Evolutionary conservation across 2,797 vertebrate species (phyloP), one percentile per base, ranked within the genome.

Genomic region (Lacerta viridis): DNA sequence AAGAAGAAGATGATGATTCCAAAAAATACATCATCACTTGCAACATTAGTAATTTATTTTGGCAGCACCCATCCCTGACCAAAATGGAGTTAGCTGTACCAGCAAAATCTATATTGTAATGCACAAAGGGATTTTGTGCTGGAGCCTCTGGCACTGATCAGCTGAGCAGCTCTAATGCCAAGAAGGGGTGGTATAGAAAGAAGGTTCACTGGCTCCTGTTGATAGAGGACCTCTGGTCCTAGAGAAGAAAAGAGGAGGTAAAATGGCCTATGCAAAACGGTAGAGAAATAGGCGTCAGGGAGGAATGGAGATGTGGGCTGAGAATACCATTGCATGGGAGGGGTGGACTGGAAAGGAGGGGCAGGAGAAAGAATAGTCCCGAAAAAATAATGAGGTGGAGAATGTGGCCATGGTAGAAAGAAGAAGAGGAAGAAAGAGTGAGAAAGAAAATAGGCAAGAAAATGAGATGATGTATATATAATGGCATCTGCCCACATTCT

Each of bases 1-100:
- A 88, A 91, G 87, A 50, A 10, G 39, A 55, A 87, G 75, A 81
- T 46, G 74, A 20, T 43, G 33, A 33, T 33, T 33, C 33, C 33
- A 61, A 36, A 81, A 93, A 87, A 59, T 20, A 90, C 27, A 18
- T 9, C 2, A 15, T 2, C 25, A 6, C 61, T 20, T 68, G 23
- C 20, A 85, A 7, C 2, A 75, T 8, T 82, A 23, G 39, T 82
- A 36, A 46, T 68, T n/a, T 80, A 80, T 43, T 74, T 61, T 25
- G 50, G 78, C 6, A 43, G 25, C 20, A 25, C 18, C 18, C 27
- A 13, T 36, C 9, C 27, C 36, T 39, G 80, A 55, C n/a, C 76
- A 80, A 50, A 43, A 80, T 25, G 8, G 50, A 84, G 76, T 61
- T 87, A 36, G 33, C 72, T 80, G 17, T 27, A 39, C 61, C 61